A percentile compares a stretch with the other conserved stretches of the same genome.
Conservation (phyloP, 1,140 invertebrate species). For the Lineus longissimus region DNA sequence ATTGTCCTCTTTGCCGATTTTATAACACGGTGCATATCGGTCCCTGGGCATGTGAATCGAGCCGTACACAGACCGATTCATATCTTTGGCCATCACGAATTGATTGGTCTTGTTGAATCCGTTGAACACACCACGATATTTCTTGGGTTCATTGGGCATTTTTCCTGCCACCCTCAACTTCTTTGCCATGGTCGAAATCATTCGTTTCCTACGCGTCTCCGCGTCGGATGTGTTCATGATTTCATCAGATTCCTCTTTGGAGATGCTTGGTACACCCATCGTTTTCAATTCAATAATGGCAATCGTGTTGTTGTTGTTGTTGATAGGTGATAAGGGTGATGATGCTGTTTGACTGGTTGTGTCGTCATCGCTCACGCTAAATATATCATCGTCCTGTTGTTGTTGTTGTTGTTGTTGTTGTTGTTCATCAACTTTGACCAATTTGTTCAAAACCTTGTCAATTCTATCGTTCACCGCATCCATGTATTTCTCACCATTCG, state of each 20-base stretch:
- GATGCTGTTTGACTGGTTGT: not conserved
- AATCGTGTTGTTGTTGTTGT: not conserved
- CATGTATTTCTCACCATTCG: not conserved
- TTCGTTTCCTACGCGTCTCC: not conserved
- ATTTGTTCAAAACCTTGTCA: not conserved
- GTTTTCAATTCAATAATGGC: constrained; percentile 4
- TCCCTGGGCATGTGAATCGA: not conserved
- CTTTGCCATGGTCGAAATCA: not conserved
- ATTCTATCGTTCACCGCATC: not conserved
- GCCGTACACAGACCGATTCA: not conserved
- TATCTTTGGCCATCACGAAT: not conserved
- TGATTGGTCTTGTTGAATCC: not conserved
- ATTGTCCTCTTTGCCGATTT: not conserved
- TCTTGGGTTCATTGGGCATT: not conserved
- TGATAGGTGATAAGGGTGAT: not conserved
- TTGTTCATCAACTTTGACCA: not conserved
- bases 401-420: not conserved
- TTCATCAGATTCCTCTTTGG: not conserved
- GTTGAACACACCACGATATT: not conserved
- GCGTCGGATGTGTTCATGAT: not conserved
- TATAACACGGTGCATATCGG: not conserved
- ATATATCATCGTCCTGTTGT: not conserved
- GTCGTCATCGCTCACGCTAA: not conserved
- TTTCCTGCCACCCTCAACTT: not conserved
- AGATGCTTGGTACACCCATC: not conserved